A percentile compares a stretch with the other conserved stretches of the same genome.
Evolutionary conservation across 2,797 vertebrate genomes (phyloP).

Genomic region (Enteromius thamalakanensis): DNA sequence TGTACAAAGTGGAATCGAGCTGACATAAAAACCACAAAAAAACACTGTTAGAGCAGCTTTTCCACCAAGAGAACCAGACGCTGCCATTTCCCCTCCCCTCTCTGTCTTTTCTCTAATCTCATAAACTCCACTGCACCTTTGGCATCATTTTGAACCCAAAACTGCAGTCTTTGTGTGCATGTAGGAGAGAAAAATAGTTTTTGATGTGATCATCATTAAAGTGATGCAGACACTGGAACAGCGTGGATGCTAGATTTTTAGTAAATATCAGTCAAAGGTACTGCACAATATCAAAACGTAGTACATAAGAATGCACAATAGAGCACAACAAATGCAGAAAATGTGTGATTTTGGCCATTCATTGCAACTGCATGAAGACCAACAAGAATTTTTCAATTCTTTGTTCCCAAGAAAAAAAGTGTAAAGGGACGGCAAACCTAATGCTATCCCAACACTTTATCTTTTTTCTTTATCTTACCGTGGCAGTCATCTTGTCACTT

Average conservation of each 20-base stretch:
- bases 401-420: not conserved
- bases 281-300: not conserved
- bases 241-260: not conserved
- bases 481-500: constrained; percentile 76
- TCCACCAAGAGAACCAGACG: not conserved
- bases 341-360: not conserved
- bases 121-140: constrained; percentile 38
- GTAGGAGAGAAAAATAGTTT: not conserved
- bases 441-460: not conserved
- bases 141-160: constrained; percentile 34
- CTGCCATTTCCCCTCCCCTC: constrained; percentile 6
- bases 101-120: constrained; percentile 13
- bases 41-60: constrained; percentile 15
- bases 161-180: constrained; percentile 47
- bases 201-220: constrained; percentile 8
- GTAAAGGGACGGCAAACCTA: not conserved
- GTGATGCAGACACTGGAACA: not conserved
- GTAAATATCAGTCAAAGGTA: not conserved
- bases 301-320: not conserved
- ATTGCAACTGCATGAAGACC: not conserved
- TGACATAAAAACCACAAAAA: not conserved
- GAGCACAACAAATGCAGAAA: not conserved
- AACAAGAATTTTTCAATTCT: not conserved
- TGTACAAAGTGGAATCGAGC: not conserved
- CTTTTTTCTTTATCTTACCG: constrained; percentile 67